A percentile compares a stretch with the other conserved stretches of the same genome.
These are phyloP conservation scores for Pandion haliaetus DNA, from an alignment of 2,113 vertebrate genomes.

Conservation along the genomic window DNA sequence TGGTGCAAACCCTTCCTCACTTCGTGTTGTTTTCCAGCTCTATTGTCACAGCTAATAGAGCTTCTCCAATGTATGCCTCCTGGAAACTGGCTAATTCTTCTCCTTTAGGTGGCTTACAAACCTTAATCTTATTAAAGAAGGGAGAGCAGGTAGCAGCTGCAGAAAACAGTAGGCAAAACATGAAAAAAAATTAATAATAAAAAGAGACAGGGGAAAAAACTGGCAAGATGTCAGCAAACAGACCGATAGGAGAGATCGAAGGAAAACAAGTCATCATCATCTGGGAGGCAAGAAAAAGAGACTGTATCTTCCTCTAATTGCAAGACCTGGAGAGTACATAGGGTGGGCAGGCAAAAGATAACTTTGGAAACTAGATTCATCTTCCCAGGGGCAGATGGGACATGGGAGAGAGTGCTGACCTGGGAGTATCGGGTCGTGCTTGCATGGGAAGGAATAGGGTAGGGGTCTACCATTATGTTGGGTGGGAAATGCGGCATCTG, in stretches of 20 bases:
- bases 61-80: neutral
- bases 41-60: neutral
- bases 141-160: neutral
- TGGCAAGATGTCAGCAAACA: neutral
- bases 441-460: neutral
- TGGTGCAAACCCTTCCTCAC: no score
- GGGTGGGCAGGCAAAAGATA: neutral
- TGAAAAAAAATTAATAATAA: no score
- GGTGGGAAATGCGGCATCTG: neutral
- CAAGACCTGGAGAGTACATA: neutral
- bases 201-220: neutral
- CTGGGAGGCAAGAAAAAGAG: neutral
- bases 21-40: neutral
- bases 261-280: neutral
- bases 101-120: neutral
- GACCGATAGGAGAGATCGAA: neutral
- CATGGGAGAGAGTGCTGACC: neutral
- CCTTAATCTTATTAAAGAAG: neutral
- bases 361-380: neutral
- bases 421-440: neutral
- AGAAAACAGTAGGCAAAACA: neutral
- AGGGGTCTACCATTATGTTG: neutral
- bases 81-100: neutral
- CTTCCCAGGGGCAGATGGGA: neutral
- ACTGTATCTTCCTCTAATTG: neutral